Base-by-base conservation (phyloP, 2,797 vertebrate genomes). In the Sciurus carolinensis region DNA sequence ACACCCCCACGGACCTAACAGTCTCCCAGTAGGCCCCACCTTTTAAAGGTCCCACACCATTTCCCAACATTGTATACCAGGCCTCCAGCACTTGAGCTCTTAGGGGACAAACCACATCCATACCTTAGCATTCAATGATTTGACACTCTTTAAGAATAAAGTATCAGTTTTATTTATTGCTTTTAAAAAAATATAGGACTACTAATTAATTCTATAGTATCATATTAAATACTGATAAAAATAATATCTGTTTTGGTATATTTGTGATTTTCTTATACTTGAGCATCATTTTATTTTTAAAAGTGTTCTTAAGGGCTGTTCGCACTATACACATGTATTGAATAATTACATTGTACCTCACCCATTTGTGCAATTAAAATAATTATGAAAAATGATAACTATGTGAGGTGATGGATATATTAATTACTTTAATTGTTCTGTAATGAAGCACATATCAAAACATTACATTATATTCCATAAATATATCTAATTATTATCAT, bases 121-220 rank as follows among this genome's bases (percentile, higher is more conserved):
- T 14, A 66, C 30, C 14, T 33, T 66, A 66, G 28, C 13, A 30
- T 33, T 26, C 64, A 66, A 30, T 66, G 64, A 66, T 54, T 77
- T 11, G 71, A 11, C 91, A 44, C 20, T 90, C 91, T 82, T 87
- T 90, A 85, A 81, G 79, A 90, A 67, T 77, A 90, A 95, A 90
- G 33, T 82, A 72, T 33, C 24, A 90, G 36, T 89, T 89, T 95
- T 87, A 80, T 62, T 30, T 14, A 69, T 87, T 90, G 30, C 28
- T 33, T 95, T 95, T 87, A 50, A 57, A 87, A 42, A 80, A n/a
- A 30, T 20, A 86, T 4, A 77, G 3, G 59, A 36, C 4, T 85
- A 9, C 52, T 81, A 90, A 80, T 57, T 91, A 84, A 89, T 88
- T 90, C 71, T 75, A 0, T 71, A 57, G 77, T 77, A 54, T 75